These are phyloP conservation scores for Budorcas taxicolor DNA, from an alignment of 2,113 vertebrate species.

Conservation along the genomic window DNA sequence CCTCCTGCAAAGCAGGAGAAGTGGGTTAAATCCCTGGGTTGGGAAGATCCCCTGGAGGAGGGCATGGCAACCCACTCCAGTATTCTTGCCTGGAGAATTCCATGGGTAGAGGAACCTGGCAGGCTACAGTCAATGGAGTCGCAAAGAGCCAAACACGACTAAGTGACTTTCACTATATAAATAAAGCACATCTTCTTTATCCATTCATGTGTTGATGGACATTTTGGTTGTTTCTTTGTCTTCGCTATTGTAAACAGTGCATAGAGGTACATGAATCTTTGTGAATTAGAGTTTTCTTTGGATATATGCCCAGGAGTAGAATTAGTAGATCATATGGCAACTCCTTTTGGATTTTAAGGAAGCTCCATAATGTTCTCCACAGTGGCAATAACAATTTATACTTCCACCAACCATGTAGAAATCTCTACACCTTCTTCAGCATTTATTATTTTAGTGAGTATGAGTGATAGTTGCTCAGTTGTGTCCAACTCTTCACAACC, in stretches of 20 bases:
- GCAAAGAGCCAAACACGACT: neutral
- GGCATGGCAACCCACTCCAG: neutral
- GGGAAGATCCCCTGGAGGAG: neutral
- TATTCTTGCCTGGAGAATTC: neutral
- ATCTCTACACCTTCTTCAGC: neutral
- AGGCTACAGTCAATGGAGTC: neutral
- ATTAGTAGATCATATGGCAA: neutral
- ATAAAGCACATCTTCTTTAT: neutral
- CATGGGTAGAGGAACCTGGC: neutral
- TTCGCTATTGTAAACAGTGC: neutral
- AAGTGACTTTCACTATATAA: neutral
- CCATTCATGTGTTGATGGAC: neutral
- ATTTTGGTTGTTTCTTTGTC: neutral
- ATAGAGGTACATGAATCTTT: neutral
- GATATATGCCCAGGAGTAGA: neutral
- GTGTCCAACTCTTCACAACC: neutral
- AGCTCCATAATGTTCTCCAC: neutral
- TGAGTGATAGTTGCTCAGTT: neutral
- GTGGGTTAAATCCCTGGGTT: neutral
- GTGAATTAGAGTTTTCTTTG: neutral
- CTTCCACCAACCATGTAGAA: neutral
- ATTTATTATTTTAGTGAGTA: neutral
- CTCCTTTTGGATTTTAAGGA: neutral
- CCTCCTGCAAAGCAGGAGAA: neutral
- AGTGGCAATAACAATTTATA: neutral